These are phyloP conservation scores for Geotrupes spiniger DNA, from an alignment of 2,888 invertebrate genomes.

Conservation along the genomic window DNA sequence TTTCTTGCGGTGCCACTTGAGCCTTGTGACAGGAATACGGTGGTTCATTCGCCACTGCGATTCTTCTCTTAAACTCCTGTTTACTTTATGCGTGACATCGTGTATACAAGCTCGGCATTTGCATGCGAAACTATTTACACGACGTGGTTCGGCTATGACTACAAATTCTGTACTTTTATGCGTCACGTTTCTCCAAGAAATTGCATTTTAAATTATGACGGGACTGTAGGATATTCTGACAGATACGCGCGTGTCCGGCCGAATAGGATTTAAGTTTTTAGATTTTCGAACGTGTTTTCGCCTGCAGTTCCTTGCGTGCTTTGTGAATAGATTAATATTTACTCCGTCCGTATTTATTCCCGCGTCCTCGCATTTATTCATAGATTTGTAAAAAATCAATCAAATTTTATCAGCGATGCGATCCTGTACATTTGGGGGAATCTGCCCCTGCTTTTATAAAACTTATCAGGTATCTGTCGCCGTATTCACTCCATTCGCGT, in stretches of 20 bases:
- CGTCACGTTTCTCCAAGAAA: constrained; percentile 41
- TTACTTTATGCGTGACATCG: constrained; percentile 14
- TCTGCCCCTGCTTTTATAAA: not conserved
- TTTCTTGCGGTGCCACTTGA: too few species aligned
- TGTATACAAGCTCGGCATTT: constrained; percentile 20
- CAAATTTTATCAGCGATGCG: too few species aligned
- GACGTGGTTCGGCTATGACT: constrained; percentile 11
- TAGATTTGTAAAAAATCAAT: too few species aligned
- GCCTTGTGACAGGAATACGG: constrained; percentile 5
- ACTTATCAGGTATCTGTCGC: constrained; percentile 7
- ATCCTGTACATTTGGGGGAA: too few species aligned
- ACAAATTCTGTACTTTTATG: constrained; percentile 33
- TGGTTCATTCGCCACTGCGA: constrained; percentile 2
- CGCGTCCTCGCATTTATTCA: too few species aligned
- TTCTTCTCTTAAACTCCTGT: constrained; percentile 21
- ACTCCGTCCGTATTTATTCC: too few species aligned
- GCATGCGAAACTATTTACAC: constrained; percentile 33
- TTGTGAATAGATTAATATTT: too few species aligned
- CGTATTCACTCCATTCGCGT: not conserved
- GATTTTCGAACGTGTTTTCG: not conserved
- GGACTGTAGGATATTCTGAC: constrained; percentile 18
- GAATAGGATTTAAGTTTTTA: not conserved
- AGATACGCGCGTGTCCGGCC: not conserved
- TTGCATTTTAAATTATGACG: constrained; percentile 43
- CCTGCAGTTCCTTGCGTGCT: too few species aligned